Evolutionary conservation across 2,797 vertebrate species (phyloP).

Genomic region (Margarornis squamiger): DNA sequence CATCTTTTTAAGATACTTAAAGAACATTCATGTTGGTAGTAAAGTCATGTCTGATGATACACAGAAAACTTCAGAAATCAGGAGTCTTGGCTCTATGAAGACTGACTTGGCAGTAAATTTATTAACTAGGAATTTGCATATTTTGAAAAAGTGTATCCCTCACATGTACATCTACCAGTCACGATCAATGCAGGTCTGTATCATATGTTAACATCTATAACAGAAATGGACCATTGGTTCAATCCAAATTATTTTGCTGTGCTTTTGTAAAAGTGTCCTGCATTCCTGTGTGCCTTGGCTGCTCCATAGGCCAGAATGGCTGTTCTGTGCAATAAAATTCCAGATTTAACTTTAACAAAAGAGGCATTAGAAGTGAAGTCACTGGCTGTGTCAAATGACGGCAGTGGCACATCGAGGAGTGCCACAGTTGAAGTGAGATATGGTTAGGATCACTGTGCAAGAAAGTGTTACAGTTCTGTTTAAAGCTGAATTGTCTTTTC

Average conservation of each 20-base stretch:
- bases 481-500: background rate
- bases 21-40: background rate
- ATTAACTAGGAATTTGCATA: background rate
- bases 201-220: background rate
- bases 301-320: background rate
- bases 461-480: background rate
- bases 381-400: background rate
- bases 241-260: background rate
- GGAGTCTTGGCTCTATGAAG: background rate
- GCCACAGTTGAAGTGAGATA: background rate
- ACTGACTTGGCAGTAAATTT: background rate
- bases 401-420: background rate
- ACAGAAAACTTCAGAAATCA: background rate
- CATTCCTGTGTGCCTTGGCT: background rate
- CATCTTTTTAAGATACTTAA: background rate
- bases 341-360: background rate
- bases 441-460: background rate
- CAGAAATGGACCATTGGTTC: background rate
- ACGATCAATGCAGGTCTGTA: background rate
- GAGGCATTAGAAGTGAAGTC: background rate
- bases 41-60: background rate
- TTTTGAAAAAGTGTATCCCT: background rate
- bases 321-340: background rate
- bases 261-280: background rate
- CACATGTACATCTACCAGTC: background rate